Percentiles rank a stretch among this genome's conserved stretches.
Evolutionary conservation across 2,797 vertebrate species (phyloP).

Genomic region (Coregonus suidteri): DNA sequence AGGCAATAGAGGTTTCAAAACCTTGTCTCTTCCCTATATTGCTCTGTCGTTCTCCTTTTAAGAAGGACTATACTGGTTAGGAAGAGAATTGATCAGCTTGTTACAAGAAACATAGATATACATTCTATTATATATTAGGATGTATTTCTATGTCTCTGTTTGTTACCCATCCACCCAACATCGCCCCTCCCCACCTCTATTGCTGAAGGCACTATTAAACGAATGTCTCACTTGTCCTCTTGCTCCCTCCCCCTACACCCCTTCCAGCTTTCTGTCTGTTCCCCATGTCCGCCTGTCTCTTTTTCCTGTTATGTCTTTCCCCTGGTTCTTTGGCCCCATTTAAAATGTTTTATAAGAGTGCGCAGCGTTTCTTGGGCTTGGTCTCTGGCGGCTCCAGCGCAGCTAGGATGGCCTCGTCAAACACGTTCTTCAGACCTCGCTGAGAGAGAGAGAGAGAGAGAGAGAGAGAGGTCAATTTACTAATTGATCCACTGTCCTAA

Average conservation of each 20-base stretch:
- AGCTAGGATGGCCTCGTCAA: conserved; percentile 78
- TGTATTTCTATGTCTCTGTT: neutral
- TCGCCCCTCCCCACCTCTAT: neutral
- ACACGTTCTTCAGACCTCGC: conserved; percentile 79
- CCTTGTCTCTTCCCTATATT: neutral
- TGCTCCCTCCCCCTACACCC: neutral
- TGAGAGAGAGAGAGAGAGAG: conserved; percentile 38
- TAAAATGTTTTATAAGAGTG: conserved; percentile 64
- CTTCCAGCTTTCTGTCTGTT: neutral
- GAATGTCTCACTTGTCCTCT: conserved; percentile 9
- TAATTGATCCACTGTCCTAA: neutral
- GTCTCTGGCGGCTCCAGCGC: conserved; percentile 76
- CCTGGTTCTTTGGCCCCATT: conserved; percentile 3
- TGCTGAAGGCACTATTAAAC: conserved; percentile 48
- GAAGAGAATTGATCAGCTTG: conserved; percentile 24
- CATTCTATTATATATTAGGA: neutral
- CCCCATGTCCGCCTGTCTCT: neutral
- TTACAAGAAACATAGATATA: conserved; percentile 8
- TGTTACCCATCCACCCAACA: neutral
- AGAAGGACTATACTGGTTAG: conserved; percentile 17
- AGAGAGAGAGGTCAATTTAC: neutral
- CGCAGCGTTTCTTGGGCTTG: conserved; percentile 75
- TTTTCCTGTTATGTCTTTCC: conserved; percentile 4
- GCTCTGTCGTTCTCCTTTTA: conserved; percentile 1
- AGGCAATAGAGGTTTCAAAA: conserved; percentile 6